Evolutionary conservation across 2,888 invertebrate species (phyloP).

Genomic region (Sycophila texana): DNA sequence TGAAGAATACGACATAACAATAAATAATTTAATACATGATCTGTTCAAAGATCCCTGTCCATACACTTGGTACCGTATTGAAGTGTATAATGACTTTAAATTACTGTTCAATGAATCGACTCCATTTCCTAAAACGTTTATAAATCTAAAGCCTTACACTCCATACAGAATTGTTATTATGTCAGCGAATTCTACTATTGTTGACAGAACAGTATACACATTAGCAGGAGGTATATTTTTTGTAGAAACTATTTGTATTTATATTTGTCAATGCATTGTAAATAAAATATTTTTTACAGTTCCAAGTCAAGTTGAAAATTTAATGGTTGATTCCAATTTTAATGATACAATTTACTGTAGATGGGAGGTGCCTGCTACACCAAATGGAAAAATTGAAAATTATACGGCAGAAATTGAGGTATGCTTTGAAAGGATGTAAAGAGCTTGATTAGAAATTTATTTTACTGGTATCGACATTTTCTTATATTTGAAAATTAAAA

Average conservation of each 20-base stretch:
- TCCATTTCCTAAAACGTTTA: conserved; percentile 54
- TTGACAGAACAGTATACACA: conserved; percentile 51
- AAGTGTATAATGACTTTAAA: conserved; percentile 17
- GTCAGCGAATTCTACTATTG: conserved; percentile 35
- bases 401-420: conserved; percentile 61
- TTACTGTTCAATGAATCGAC: background rate
- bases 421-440: conserved; percentile 25
- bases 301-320: conserved; percentile 55
- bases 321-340: background rate
- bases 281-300: conserved; percentile 51
- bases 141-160: conserved; percentile 30
- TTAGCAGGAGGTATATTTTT: conserved; percentile 59
- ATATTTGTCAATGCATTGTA: background rate
- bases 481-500: background rate
- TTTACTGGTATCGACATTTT: background rate
- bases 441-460: background rate
- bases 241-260: background rate
- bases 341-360: background rate
- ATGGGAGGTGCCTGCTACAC: conserved; percentile 60
- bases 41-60: conserved; percentile 58
- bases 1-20: conserved; percentile 53
- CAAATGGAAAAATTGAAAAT: conserved; percentile 57
- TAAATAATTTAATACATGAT: conserved; percentile 32
- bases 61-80: conserved; percentile 58
- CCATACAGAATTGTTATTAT: conserved; percentile 32